Conservation (phyloP, 2,797 vertebrate genomes). For the Leptatherina wallacei region DNA sequence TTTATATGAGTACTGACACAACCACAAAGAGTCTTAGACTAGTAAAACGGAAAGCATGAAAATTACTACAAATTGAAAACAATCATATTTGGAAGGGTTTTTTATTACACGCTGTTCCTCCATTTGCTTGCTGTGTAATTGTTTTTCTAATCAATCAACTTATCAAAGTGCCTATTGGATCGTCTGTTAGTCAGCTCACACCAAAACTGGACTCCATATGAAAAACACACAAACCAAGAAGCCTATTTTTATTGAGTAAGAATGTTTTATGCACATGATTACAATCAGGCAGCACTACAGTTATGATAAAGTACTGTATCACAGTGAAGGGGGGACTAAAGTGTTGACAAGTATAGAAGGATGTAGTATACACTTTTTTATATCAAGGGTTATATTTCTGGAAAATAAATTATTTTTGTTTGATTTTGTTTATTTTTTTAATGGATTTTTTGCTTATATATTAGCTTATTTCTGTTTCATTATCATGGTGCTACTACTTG, state of each 20-base stretch:
- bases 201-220: slow-evolving; percentile 67
- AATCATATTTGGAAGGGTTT: slow-evolving; percentile 20
- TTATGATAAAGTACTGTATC: slow-evolving; percentile 55
- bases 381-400: slow-evolving; percentile 61
- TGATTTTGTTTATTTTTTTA: slow-evolving; percentile 49
- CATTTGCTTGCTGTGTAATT: slow-evolving; percentile 19
- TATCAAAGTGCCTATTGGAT: slow-evolving; percentile 76
- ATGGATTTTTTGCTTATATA: slow-evolving; percentile 41
- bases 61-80: slow-evolving; percentile 15
- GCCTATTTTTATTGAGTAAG: slow-evolving; percentile 51
- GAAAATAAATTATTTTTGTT: slow-evolving; percentile 69
- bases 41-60: background rate
- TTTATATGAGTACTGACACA: background rate
- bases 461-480: slow-evolving; percentile 44
- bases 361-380: slow-evolving; percentile 56
- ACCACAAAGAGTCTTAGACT: slow-evolving; percentile 11
- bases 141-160: slow-evolving; percentile 39
- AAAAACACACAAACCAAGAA: slow-evolving; percentile 47
- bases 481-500: slow-evolving; percentile 71
- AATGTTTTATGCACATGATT: slow-evolving; percentile 61
- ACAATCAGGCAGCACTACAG: slow-evolving; percentile 43
- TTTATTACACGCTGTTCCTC: background rate
- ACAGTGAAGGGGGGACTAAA: slow-evolving; percentile 31
- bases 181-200: slow-evolving; percentile 64
- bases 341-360: slow-evolving; percentile 53